phyloP scores from a whole-genome alignment of 2,113 vertebrate species.

The Colaptes auratus region DNA sequence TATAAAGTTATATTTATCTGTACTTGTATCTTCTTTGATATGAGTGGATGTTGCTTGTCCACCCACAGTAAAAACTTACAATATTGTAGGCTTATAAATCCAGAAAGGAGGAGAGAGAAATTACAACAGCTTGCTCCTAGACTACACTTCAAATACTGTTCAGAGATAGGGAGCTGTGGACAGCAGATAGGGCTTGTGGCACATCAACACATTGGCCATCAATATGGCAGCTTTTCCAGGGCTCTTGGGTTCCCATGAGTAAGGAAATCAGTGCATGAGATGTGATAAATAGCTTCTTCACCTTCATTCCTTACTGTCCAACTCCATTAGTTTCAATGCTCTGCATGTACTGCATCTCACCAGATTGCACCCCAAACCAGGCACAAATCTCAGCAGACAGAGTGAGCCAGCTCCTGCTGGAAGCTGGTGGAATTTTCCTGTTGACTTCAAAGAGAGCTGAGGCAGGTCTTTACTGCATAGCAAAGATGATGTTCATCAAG shows the following conservation, averaged over 20 bases:
- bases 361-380: fast-evolving
- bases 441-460: background rate
- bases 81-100: conserved; percentile 59
- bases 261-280: background rate
- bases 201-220: background rate
- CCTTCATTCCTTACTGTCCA: background rate
- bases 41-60: conserved; percentile 70
- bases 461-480: background rate
- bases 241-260: background rate
- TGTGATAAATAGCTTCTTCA: background rate
- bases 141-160: background rate
- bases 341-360: fast-evolving
- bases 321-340: background rate
- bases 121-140: conserved; percentile 45
- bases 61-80: conserved; percentile 65
- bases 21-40: conserved; percentile 66
- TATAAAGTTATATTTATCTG: conserved; percentile 70
- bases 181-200: background rate
- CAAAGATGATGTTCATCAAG: background rate
- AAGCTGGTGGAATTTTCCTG: background rate
- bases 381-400: background rate
- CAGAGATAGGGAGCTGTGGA: background rate
- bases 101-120: conserved; percentile 39
- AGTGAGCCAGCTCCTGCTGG: background rate
- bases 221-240: background rate